phyloP scores from a whole-genome alignment of 1,140 invertebrate genomes.

The Drosophila triauraria region DNA sequence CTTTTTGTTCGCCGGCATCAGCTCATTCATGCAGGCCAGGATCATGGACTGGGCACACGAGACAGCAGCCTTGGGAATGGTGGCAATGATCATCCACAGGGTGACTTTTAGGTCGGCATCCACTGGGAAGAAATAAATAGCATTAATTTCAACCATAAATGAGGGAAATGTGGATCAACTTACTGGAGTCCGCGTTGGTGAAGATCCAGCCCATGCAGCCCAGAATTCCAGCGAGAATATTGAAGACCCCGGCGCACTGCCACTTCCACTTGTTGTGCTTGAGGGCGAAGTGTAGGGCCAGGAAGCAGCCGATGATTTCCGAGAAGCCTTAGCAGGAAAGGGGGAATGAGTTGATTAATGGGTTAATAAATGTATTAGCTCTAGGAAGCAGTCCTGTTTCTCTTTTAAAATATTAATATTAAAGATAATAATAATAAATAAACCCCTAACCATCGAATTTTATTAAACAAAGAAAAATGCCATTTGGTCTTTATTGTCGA shows the following conservation, averaged over 20 bases:
- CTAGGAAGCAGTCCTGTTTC: no score
- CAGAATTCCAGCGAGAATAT: constrained; percentile 83
- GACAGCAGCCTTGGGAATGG: constrained; percentile 74
- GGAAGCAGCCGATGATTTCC: constrained; percentile 80
- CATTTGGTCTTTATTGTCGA: no score
- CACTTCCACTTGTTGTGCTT: constrained; percentile 83
- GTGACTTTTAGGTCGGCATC: constrained; percentile 72
- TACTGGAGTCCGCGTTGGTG: constrained; percentile 54
- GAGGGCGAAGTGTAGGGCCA: constrained; percentile 77
- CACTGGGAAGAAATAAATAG: constrained; percentile 42
- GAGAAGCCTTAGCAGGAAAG: constrained; percentile 62
- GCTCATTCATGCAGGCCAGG: constrained; percentile 78
- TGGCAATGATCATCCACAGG: constrained; percentile 82
- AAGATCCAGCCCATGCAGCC: constrained; percentile 82
- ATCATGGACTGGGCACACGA: constrained; percentile 82
- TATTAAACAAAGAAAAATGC: no score
- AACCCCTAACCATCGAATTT: no score
- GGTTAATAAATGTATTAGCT: not conserved
- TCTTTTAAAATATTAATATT: no score
- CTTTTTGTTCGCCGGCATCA: constrained; percentile 77
- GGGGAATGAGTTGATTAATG: not conserved
- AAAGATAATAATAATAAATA: no score
- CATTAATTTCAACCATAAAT: not conserved
- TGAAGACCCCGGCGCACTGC: constrained; percentile 79
- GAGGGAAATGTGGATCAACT: not conserved